phyloP scores from a whole-genome alignment of 2,888 invertebrate species.

The Limnephilus lunatus region DNA sequence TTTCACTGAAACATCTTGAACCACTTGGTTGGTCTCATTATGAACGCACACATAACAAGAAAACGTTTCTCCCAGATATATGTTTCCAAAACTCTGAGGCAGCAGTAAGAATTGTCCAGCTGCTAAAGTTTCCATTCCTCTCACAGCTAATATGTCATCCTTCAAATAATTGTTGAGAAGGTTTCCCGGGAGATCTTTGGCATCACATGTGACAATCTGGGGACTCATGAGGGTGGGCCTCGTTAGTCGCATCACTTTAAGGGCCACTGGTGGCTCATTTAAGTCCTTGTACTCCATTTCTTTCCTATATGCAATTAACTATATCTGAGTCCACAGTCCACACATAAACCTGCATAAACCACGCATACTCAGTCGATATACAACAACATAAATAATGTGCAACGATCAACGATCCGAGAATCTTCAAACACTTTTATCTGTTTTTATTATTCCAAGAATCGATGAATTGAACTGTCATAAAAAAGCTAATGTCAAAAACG shows the following conservation, averaged over 20 bases:
- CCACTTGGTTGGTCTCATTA: slow-evolving; percentile 92
- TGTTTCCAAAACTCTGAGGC: slow-evolving; percentile 98
- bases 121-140: slow-evolving; percentile 88
- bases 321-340: too few relatives aligned
- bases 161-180: slow-evolving; percentile 87
- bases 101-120: slow-evolving; percentile 93
- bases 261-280: slow-evolving; percentile 79
- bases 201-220: slow-evolving; percentile 89
- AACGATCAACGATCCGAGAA: neutral
- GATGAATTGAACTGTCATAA: neutral
- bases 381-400: neutral
- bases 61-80: slow-evolving; percentile 98
- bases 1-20: slow-evolving; percentile 90
- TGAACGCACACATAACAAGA: slow-evolving; percentile 98
- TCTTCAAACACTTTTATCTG: neutral
- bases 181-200: slow-evolving; percentile 89
- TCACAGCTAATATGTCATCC: slow-evolving; percentile 90
- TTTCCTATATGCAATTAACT: neutral
- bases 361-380: too few relatives aligned
- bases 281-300: slow-evolving; percentile 80
- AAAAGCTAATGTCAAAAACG: neutral
- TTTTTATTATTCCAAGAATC: neutral
- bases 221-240: slow-evolving; percentile 92
- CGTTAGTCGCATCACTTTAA: slow-evolving; percentile 95
- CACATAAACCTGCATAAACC: too few relatives aligned